phyloP scores from a whole-genome alignment of 2,797 vertebrate species.

The Acanthopagrus latus region DNA sequence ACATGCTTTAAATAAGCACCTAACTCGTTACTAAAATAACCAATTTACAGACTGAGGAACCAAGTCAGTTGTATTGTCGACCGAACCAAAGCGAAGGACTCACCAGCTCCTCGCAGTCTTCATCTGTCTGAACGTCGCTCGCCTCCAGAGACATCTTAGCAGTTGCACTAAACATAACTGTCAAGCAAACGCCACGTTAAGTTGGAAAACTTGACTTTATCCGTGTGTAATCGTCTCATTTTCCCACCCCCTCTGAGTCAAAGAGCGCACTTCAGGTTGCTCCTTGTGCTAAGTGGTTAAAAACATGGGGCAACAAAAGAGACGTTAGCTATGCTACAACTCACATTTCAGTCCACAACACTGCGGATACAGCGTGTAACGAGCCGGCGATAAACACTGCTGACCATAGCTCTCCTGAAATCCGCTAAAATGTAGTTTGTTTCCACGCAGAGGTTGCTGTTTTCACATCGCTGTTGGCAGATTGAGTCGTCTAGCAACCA shows the following conservation, averaged over 20 bases:
- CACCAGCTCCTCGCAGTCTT: constrained; percentile 85
- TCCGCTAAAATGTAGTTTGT: constrained; percentile 2
- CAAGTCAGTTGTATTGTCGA: not conserved
- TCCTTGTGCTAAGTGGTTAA: constrained; percentile 30
- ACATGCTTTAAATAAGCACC: not conserved
- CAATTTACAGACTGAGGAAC: not conserved
- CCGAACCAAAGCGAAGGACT: constrained; percentile 43
- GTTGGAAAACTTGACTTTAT: constrained; percentile 39
- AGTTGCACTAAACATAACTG: constrained; percentile 32
- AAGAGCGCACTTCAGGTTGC: constrained; percentile 6
- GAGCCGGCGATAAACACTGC: not conserved
- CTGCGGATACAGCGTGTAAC: not conserved
- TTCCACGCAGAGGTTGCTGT: constrained; percentile 18
- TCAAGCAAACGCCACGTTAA: constrained; percentile 33
- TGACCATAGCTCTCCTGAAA: constrained; percentile 2
- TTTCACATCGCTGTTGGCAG: constrained; percentile 49
- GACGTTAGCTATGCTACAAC: constrained; percentile 51
- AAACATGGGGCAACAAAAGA: constrained; percentile 51
- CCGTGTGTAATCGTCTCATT: constrained; percentile 46
- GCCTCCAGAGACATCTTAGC: constrained; percentile 80
- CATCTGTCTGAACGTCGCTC: constrained; percentile 83
- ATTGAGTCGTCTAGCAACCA: constrained; percentile 85
- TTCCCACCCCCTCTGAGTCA: constrained; percentile 2
- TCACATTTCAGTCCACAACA: not conserved
- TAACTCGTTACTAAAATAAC: not conserved